These are phyloP conservation scores for Rachycentron canadum DNA, from an alignment of 2,797 vertebrate species.

Conservation along the genomic window DNA sequence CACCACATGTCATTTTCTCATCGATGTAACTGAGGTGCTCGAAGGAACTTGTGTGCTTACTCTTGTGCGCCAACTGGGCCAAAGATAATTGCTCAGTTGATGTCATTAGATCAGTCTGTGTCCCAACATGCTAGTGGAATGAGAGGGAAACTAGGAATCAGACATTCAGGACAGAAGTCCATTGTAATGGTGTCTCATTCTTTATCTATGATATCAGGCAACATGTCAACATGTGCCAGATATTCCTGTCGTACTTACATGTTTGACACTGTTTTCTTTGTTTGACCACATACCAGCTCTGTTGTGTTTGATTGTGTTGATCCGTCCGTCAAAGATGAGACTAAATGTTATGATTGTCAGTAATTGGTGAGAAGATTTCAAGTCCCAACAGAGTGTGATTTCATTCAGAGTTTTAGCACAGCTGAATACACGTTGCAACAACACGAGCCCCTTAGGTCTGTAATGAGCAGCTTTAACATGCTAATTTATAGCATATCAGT, in stretches of 20 bases:
- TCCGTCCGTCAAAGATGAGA: background rate
- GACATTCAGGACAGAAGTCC: slow-evolving; percentile 37
- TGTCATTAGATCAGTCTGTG: slow-evolving; percentile 29
- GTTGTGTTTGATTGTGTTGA: background rate
- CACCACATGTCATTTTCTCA: background rate
- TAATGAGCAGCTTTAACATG: background rate
- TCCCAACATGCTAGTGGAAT: slow-evolving; percentile 40
- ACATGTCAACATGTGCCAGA: slow-evolving; percentile 45
- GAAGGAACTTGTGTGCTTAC: background rate
- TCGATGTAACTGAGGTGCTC: background rate
- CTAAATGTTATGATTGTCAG: background rate
- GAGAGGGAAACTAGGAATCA: background rate
- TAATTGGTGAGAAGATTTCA: background rate
- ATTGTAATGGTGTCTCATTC: slow-evolving; percentile 59
- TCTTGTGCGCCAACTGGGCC: background rate
- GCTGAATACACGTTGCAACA: too few relatives aligned
- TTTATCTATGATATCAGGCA: slow-evolving; percentile 49
- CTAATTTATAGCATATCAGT: background rate
- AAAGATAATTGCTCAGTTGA: slow-evolving; percentile 14
- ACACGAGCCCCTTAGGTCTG: background rate
- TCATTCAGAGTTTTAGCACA: background rate
- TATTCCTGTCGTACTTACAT: slow-evolving; percentile 4
- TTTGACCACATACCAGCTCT: background rate
- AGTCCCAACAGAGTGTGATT: slow-evolving; percentile 6
- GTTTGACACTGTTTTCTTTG: slow-evolving; percentile 46